Conservation (phyloP, 2,797 vertebrate genomes). For the Yasuhikotakia modesta region DNA sequence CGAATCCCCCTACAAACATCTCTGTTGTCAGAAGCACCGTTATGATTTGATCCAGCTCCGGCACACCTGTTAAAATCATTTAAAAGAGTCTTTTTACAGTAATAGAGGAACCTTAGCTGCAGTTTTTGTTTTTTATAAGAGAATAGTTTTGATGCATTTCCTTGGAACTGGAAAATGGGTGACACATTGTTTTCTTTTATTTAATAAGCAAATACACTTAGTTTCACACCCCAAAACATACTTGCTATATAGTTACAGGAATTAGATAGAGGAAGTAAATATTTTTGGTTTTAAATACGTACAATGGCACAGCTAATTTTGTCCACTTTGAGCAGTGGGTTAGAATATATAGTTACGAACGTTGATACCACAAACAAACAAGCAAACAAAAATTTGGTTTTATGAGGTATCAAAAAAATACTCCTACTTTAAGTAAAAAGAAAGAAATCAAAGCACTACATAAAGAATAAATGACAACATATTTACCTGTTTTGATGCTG, state of each 20-base stretch:
- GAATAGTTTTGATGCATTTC: background rate
- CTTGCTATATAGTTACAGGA: no score
- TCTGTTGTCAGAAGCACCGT: conserved; percentile 93
- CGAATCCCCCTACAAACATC: conserved; percentile 95
- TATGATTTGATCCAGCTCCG: conserved; percentile 91
- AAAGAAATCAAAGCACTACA: background rate
- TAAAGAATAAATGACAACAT: background rate
- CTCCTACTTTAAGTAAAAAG: background rate
- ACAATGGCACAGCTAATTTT: no score
- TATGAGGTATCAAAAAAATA: background rate
- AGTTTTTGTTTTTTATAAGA: background rate
- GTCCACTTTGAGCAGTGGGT: no score
- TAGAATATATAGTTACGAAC: no score
- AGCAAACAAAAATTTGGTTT: background rate
- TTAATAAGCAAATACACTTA: no score
- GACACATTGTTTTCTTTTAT: no score
- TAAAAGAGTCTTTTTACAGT: background rate
- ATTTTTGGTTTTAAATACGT: no score
- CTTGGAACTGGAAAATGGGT: background rate
- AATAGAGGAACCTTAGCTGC: background rate
- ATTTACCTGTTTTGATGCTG: conserved; percentile 85
- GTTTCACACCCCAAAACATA: no score
- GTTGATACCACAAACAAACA: background rate
- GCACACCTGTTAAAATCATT: conserved; percentile 73
- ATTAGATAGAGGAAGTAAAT: no score